These are phyloP conservation scores for Tetropium fuscum DNA, from an alignment of 2,888 invertebrate genomes.

Conservation along the genomic window DNA sequence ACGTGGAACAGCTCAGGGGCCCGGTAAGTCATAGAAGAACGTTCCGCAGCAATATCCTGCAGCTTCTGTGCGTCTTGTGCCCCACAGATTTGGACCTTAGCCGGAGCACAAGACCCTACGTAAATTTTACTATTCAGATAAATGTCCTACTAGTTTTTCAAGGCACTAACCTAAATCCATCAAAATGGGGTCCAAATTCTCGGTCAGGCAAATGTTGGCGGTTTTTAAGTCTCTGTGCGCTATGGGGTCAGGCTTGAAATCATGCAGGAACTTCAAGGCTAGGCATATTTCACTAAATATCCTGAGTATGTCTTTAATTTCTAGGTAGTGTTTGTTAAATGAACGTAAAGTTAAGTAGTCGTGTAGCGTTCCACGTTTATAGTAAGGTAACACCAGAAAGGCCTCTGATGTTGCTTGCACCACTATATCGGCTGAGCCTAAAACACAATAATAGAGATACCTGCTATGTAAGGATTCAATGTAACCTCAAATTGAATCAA, in stretches of 20 bases:
- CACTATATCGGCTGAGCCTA: conserved; percentile 73
- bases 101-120: conserved; percentile 75
- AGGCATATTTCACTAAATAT: conserved; percentile 81
- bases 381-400: conserved; percentile 81
- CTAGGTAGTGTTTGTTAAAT: conserved; percentile 71
- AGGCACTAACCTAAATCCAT: conserved; percentile 79
- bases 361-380: conserved; percentile 81
- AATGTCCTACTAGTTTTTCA: neutral
- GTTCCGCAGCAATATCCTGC: conserved; percentile 85
- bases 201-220: conserved; percentile 82
- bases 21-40: conserved; percentile 89
- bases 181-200: conserved; percentile 78
- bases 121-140: neutral
- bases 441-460: neutral
- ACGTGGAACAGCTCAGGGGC: conserved; percentile 91
- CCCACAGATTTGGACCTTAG: conserved; percentile 74
- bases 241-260: conserved; percentile 77
- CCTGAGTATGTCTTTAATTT: conserved; percentile 74
- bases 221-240: conserved; percentile 90
- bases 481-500: too few species aligned
- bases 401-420: conserved; percentile 78
- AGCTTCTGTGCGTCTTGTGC: conserved; percentile 77
- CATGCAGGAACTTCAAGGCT: conserved; percentile 80
- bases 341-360: conserved; percentile 75
- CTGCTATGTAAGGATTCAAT: neutral